phyloP scores from a whole-genome alignment of 2,797 vertebrate species.

The Muscicapa comitata region DNA sequence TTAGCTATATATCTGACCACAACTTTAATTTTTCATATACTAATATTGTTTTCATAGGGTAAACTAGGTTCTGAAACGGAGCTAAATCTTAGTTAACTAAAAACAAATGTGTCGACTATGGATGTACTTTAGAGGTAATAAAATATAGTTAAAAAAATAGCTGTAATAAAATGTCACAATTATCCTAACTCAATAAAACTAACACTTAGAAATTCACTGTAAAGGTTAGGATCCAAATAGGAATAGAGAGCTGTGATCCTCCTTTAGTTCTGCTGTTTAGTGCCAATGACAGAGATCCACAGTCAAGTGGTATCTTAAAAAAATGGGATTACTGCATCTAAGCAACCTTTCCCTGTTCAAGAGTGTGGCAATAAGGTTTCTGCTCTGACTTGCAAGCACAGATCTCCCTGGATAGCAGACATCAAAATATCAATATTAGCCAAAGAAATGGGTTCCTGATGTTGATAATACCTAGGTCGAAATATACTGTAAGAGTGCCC shows the following conservation, averaged over 20 bases:
- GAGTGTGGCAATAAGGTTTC: not conserved
- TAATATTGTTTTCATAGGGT: not conserved
- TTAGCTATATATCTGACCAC: not conserved
- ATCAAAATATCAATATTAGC: not conserved
- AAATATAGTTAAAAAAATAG: not conserved
- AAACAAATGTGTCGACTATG: not conserved
- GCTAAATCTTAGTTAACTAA: not conserved
- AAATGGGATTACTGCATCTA: not conserved
- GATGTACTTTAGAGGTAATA: not conserved
- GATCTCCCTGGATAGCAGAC: not conserved
- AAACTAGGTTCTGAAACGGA: not conserved
- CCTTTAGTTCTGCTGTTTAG: not conserved
- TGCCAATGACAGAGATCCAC: not conserved
- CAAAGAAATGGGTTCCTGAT: not conserved
- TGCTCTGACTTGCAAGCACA: not conserved
- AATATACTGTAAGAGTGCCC: not conserved
- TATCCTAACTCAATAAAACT: not conserved
- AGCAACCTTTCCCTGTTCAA: not conserved
- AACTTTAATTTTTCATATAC: not conserved
- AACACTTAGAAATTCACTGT: not conserved
- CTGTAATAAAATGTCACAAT: not conserved
- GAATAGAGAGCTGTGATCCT: not conserved
- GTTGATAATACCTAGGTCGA: not conserved
- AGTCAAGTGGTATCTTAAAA: rapidly evolving
- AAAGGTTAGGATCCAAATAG: not conserved